A percentile compares a stretch with the other conserved stretches of the same genome.
phyloP scores from a whole-genome alignment of 2,888 invertebrate genomes.

The Neoaliturus tenellus region DNA sequence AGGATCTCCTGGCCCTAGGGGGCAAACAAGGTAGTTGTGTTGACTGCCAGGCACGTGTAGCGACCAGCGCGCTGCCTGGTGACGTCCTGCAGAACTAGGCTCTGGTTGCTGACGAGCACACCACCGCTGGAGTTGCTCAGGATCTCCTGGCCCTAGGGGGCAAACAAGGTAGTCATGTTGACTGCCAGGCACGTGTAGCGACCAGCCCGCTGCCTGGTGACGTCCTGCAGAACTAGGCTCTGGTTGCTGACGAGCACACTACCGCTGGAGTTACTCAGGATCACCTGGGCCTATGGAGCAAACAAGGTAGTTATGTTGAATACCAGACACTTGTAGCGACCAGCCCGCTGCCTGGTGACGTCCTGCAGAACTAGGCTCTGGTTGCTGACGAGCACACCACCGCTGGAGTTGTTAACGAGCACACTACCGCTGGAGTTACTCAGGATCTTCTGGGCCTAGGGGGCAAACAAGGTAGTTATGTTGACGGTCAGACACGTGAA shows the following conservation, averaged over 20 bases:
- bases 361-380: constrained; percentile 87
- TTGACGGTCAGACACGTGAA: constrained; percentile 93
- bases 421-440: constrained; percentile 88
- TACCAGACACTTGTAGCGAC: constrained; percentile 92
- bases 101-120: constrained; percentile 92
- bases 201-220: constrained; percentile 85
- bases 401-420: constrained; percentile 92
- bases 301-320: too few species aligned
- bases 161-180: constrained; percentile 77
- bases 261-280: constrained; percentile 86
- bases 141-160: constrained; percentile 86
- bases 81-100: constrained; percentile 90
- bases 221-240: constrained; percentile 90
- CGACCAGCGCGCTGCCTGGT: constrained; percentile 85
- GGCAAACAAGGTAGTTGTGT: too few species aligned
- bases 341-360: constrained; percentile 84
- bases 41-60: constrained; percentile 92
- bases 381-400: constrained; percentile 88
- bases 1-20: constrained; percentile 84
- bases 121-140: constrained; percentile 88
- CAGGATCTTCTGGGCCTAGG: constrained; percentile 86
- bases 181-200: constrained; percentile 92
- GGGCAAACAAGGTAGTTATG: too few species aligned
- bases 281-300: constrained; percentile 81
- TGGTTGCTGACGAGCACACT: constrained; percentile 94